Base-by-base conservation (phyloP, 2,113 vertebrate genomes). In the Heliornis fulica region DNA sequence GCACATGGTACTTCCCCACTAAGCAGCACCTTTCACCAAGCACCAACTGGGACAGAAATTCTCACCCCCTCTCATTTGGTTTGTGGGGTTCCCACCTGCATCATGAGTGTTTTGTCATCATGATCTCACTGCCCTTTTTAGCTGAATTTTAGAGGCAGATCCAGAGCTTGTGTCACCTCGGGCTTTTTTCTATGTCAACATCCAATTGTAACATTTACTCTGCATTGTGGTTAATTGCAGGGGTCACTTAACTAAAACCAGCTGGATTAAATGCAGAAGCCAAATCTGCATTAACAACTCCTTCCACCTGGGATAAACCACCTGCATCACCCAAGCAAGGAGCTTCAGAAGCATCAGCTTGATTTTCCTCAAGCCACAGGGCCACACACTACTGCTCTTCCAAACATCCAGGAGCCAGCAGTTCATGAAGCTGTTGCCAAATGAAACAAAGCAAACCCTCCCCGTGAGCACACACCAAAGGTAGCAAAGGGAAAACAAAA, bases 181-280 rank as follows among this genome's bases (percentile, higher is more conserved):
- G 83, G 61, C 38, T 72, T 85, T 83, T 69, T 82, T 53, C 48
- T 51, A 3, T 48, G 85, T 65, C 70, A 50, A 3, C 46, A 63
- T 80, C 32, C 38, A 90, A 92, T 31, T 8, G 21, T 65, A 85
- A 16, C 15, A 34, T 60, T 68, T 65, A 22, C 40, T 61, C 59
- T 61, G 82, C 45, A 2, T 11, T 75, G 57, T 54, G 41, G 57
- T n/a, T 86, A 56, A 68, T 38, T 83, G 75, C 68, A 53, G 63
- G 59, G 68, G 54, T 60, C 60, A 51, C 38, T 82, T 57, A 69
- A 85, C 59, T 66, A 38, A 38, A 59, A 41, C 15, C 21, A 83
- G 36, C 56, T 83, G 83, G 76, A 83, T 90, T 83, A 89, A 86
- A 83, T 16, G 45, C 53, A 86, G 86, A 83, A 83, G 66, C 26